Evolutionary conservation across 2,113 vertebrate genomes (phyloP), one percentile per base, ranked within the genome.

Genomic region (Chionis minor): DNA sequence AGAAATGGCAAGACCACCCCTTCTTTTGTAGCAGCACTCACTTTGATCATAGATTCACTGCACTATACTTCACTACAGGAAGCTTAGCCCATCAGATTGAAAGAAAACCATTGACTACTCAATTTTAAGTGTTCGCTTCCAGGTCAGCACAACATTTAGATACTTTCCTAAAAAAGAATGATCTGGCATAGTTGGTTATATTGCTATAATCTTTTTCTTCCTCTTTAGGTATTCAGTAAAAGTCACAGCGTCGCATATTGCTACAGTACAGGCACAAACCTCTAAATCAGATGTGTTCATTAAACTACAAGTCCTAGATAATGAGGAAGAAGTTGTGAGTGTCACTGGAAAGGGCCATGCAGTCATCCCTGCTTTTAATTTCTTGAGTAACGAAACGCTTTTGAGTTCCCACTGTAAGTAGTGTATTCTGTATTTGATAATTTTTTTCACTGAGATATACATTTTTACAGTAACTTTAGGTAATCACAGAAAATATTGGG

Each of bases 301-400:
- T 95, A 98, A 98, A 77, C 92, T 99, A 28, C 98, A 98, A 86
- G 91, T 99, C 81, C 96, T 99, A 86, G 98, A 99, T 91, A 97
- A 98, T 11, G 98, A 99, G 55, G 98, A 98, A 65, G 96, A 97
- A 77, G 87, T 99, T 26, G 93, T 84, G 8, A 95, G 97, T 84
- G 88, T 96, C 59, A 95, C 65, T 7, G 99, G 99, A 52, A 99
- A 97, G 86, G 99, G 99, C 44, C 98, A 98, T 52, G 98, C 98
- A 56, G 40, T 99, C 24, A 99, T 99, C 75, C 99, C 99, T 38
- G 95, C 97, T 23, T 98, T 99, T 97, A 89, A 81, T 90, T 99
- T 99, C 97, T 72, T 97, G 72, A 84, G 96, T 9, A 97, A 91
- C 84, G 96, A 97, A 88, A 96, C 61, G 3, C 51, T 72, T 80